Percentiles rank a stretch among this genome's conserved stretches.
Evolutionary conservation across 1,140 invertebrate genomes (phyloP).

Genomic region (Bradysia coprophila): DNA sequence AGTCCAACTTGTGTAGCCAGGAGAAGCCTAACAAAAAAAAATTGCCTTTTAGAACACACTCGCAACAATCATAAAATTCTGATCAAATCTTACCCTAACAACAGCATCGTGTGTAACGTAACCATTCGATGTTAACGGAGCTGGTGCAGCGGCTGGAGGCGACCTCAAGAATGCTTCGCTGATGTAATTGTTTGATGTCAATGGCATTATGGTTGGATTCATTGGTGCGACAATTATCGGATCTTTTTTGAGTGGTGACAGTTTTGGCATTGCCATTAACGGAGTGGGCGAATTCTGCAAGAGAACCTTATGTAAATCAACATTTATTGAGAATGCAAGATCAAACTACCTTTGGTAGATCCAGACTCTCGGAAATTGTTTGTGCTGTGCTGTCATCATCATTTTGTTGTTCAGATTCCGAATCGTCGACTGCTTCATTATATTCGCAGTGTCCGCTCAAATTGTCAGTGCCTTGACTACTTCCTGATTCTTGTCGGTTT

Average conservation of each 20-base stretch:
- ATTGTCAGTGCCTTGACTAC: background rate
- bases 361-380: background rate
- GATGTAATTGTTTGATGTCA: background rate
- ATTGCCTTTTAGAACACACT: background rate
- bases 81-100: background rate
- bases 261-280: background rate
- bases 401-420: background rate
- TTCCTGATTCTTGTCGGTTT: background rate
- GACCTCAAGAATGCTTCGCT: background rate
- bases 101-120: slow-evolving; percentile 1
- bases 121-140: slow-evolving; percentile 1
- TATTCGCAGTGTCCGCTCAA: background rate
- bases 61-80: background rate
- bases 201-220: background rate
- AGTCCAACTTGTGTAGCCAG: slow-evolving; percentile 2
- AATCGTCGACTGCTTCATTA: background rate
- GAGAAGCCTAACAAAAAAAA: background rate
- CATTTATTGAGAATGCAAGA: background rate
- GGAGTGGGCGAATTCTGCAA: background rate
- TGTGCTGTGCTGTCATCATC: background rate
- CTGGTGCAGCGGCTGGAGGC: background rate
- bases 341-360: background rate
- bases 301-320: background rate
- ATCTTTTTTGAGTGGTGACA: background rate
- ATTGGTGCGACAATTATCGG: background rate